Conservation (phyloP, 2,888 invertebrate genomes). For the Formica aserva region DNA sequence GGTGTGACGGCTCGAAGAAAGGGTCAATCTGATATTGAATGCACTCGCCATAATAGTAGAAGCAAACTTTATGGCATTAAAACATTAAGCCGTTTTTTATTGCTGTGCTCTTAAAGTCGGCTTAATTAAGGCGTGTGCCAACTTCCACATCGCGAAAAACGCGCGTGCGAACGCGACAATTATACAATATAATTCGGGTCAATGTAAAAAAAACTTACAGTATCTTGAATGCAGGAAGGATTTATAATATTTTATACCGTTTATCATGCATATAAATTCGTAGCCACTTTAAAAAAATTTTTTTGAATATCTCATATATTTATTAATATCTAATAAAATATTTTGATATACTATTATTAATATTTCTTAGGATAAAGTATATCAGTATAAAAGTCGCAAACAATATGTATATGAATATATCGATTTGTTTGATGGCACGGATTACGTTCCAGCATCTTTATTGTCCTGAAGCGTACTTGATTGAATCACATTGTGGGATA, state of each 20-base stretch:
- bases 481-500: slow-evolving; percentile 52
- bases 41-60: not conserved
- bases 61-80: slow-evolving; percentile 30
- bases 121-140: slow-evolving; percentile 18
- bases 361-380: not conserved
- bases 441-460: slow-evolving; percentile 4
- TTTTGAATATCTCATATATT: not conserved
- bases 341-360: not conserved
- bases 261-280: not conserved
- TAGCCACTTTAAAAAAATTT: not conserved
- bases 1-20: too few species aligned
- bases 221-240: not conserved
- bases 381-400: not conserved
- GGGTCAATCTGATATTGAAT: slow-evolving; percentile 8
- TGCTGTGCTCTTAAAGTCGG: not conserved
- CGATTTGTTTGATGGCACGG: slow-evolving; percentile 1
- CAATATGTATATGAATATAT: not conserved
- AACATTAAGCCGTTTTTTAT: slow-evolving; percentile 25
- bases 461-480: slow-evolving; percentile 30
- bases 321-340: not conserved
- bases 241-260: not conserved
- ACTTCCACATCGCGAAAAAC: slow-evolving; percentile 16
- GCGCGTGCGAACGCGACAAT: not conserved
- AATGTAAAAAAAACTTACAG: not conserved
- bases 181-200: slow-evolving; percentile 22